These are phyloP conservation scores for Plodia interpunctella DNA, from an alignment of 1,140 invertebrate species.

Conservation along the genomic window DNA sequence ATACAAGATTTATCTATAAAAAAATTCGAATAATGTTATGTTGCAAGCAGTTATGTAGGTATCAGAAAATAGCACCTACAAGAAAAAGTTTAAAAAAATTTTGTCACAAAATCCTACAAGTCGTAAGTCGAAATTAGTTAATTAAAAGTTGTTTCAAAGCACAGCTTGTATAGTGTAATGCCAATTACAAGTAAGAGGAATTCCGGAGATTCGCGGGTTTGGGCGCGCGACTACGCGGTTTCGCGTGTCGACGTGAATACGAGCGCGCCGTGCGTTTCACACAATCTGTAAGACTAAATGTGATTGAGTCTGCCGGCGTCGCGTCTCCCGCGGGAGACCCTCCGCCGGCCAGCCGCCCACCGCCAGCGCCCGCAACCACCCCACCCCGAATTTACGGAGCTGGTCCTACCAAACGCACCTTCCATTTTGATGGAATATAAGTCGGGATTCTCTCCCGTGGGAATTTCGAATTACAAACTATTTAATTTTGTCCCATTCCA, in stretches of 20 bases:
- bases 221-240: constrained; percentile 8
- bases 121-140: not conserved
- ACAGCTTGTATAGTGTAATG: constrained; percentile 8
- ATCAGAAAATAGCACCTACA: not conserved
- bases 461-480: too few species aligned
- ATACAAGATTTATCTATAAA: not conserved
- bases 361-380: constrained; percentile 22
- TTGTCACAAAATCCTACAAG: not conserved
- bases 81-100: constrained; percentile 9
- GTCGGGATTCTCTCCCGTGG: too few species aligned
- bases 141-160: too few species aligned
- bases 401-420: constrained; percentile 3
- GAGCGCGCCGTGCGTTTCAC: constrained; percentile 40
- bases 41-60: too few species aligned
- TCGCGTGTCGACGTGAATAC: constrained; percentile 11
- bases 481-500: too few species aligned
- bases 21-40: too few species aligned
- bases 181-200: constrained; percentile 1
- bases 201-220: constrained; percentile 1
- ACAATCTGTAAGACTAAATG: constrained; percentile 51
- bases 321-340: constrained; percentile 43
- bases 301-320: constrained; percentile 40
- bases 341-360: constrained; percentile 30
- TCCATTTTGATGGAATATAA: not conserved
- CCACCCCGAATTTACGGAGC: constrained; percentile 16